These are phyloP conservation scores for Rhinopomastus cyanomelas DNA, from an alignment of 2,113 vertebrate species.

Conservation along the genomic window DNA sequence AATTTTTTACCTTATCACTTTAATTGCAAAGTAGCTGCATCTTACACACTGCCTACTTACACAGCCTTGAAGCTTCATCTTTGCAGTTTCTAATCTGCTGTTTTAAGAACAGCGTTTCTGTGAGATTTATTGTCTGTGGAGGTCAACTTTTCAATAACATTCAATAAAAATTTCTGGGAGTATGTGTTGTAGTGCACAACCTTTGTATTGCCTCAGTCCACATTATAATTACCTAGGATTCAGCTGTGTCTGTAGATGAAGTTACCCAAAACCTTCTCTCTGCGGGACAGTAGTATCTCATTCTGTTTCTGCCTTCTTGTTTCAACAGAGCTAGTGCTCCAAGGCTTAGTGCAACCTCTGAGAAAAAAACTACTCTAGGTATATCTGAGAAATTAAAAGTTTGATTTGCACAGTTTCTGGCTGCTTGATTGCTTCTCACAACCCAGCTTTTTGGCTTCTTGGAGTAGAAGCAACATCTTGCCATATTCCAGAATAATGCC, in stretches of 20 bases:
- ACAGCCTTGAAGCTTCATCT: not conserved
- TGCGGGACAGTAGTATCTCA: not conserved
- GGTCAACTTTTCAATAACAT: not conserved
- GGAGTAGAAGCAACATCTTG: not conserved
- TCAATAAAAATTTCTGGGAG: not conserved
- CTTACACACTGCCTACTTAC: not conserved
- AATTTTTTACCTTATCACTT: not conserved
- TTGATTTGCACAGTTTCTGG: not conserved
- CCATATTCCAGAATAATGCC: not conserved
- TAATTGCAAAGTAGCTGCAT: not conserved
- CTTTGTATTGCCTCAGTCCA: not conserved
- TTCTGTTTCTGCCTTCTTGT: not conserved
- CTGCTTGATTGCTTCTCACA: not conserved
- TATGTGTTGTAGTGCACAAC: not conserved
- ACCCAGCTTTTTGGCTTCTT: not conserved
- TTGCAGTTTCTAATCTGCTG: not conserved
- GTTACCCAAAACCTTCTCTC: not conserved
- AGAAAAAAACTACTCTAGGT: not conserved
- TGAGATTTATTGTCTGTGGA: not conserved
- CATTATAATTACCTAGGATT: not conserved
- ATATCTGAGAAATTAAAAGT: not conserved
- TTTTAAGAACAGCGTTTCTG: not conserved
- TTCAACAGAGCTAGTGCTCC: not conserved
- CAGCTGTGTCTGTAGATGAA: not conserved
- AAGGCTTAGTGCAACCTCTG: not conserved